phyloP scores from a whole-genome alignment of 2,888 invertebrate genomes.

The Eupelmus urozonus region DNA sequence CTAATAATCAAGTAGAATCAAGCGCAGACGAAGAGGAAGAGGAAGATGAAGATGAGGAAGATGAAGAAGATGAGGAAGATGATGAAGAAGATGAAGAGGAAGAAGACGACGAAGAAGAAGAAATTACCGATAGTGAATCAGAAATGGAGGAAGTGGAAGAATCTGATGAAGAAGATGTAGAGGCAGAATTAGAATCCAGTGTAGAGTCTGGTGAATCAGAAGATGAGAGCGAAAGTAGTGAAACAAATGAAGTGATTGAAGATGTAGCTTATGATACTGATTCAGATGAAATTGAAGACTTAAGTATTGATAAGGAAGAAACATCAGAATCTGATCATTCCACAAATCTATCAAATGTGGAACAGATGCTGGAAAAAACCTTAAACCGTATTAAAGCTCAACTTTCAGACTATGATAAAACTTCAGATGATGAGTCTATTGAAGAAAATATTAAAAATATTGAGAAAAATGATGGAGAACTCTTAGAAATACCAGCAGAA shows the following conservation, averaged over 20 bases:
- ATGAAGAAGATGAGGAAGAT: slow-evolving; percentile 59
- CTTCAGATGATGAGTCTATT: slow-evolving; percentile 61
- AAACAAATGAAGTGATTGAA: slow-evolving; percentile 61
- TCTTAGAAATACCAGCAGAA: not conserved
- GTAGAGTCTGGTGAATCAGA: slow-evolving; percentile 77
- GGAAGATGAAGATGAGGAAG: slow-evolving; percentile 58
- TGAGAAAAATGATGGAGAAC: not conserved
- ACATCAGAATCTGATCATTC: slow-evolving; percentile 51
- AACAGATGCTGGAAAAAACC: slow-evolving; percentile 72
- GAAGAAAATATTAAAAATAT: slow-evolving; percentile 53
- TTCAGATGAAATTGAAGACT: slow-evolving; percentile 51
- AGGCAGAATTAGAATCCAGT: slow-evolving; percentile 66
- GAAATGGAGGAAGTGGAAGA: slow-evolving; percentile 59
- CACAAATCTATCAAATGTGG: slow-evolving; percentile 66
- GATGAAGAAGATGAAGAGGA: slow-evolving; percentile 49
- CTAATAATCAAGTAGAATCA: slow-evolving; percentile 26
- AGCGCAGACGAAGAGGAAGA: slow-evolving; percentile 62
- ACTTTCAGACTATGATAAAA: slow-evolving; percentile 71
- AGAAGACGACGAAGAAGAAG: slow-evolving; percentile 58
- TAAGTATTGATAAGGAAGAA: slow-evolving; percentile 50
- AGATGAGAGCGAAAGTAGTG: slow-evolving; percentile 58
- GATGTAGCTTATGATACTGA: slow-evolving; percentile 31
- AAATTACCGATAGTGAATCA: slow-evolving; percentile 72
- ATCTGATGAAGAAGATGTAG: slow-evolving; percentile 71
- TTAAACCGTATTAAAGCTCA: slow-evolving; percentile 72